Percentiles rank a stretch among this genome's conserved stretches.
Conservation (phyloP, 2,888 invertebrate species). For the Capitulum mitella region DNA sequence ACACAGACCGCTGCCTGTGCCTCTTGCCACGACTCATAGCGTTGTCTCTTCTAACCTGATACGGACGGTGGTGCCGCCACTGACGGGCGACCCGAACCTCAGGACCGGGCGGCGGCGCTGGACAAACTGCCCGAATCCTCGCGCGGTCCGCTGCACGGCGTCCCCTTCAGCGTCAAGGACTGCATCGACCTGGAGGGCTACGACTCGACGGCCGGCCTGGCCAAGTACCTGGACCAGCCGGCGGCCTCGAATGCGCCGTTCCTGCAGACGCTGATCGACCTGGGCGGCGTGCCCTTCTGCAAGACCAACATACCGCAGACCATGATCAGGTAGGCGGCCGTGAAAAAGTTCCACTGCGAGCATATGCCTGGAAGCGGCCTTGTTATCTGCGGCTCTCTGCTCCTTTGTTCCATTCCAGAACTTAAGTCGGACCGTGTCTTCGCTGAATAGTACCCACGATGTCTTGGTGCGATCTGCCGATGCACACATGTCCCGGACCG, state of each 20-base stretch:
- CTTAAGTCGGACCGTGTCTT: no score
- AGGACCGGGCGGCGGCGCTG: not conserved
- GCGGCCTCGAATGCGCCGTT: constrained; percentile 33
- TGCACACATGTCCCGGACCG: no score
- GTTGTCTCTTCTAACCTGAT: no score
- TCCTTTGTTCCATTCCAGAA: no score
- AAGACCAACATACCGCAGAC: constrained; percentile 46
- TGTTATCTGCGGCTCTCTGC: no score
- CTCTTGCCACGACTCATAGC: no score
- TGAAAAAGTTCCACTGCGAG: not conserved
- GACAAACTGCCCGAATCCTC: not conserved
- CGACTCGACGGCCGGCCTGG: constrained; percentile 42
- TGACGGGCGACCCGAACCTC: no score
- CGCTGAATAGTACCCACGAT: no score
- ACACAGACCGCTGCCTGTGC: no score
- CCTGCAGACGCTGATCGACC: constrained; percentile 37
- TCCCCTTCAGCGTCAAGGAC: constrained; percentile 43
- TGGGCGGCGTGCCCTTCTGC: constrained; percentile 49
- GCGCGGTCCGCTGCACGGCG: constrained; percentile 40
- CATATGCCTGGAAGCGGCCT: no score
- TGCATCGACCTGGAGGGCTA: constrained; percentile 41
- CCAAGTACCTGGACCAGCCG: constrained; percentile 40
- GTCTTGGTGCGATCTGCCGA: no score
- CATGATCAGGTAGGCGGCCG: constrained; percentile 25
- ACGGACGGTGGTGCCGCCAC: no score